phyloP scores from a whole-genome alignment of 53 echinoderm and acorn worm genomes.

The Temnopleurus reevesii region DNA sequence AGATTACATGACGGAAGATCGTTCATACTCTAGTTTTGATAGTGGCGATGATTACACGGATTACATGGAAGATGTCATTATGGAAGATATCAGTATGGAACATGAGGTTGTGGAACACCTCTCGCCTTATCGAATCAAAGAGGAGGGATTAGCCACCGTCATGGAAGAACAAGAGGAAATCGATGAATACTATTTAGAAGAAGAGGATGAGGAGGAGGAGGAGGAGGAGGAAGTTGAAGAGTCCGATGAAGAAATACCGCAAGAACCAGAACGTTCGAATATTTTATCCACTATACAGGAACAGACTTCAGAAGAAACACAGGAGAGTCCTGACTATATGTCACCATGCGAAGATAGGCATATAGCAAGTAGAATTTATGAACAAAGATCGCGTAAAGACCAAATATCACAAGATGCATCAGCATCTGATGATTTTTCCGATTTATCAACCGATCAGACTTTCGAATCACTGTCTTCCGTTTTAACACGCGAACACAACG shows the following conservation, averaged over 20 bases:
- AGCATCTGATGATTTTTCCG: slow-evolving; percentile 12
- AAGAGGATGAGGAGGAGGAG: slow-evolving; percentile 48
- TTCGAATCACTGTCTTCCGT: slow-evolving; percentile 57
- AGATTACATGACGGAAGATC: slow-evolving; percentile 58
- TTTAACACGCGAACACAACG: slow-evolving; percentile 47
- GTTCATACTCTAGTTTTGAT: slow-evolving; percentile 53
- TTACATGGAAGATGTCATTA: slow-evolving; percentile 49
- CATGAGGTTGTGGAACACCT: slow-evolving; percentile 58
- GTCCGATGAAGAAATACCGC: slow-evolving; percentile 25
- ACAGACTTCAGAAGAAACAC: slow-evolving; percentile 57
- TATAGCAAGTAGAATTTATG: not conserved
- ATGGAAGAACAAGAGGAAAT: slow-evolving; percentile 90
- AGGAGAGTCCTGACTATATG: slow-evolving; percentile 34
- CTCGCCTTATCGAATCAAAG: slow-evolving; percentile 60
- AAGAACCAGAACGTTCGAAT: slow-evolving; percentile 8
- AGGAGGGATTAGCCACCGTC: slow-evolving; percentile 83
- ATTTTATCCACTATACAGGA: slow-evolving; percentile 52
- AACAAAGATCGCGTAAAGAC: slow-evolving; percentile 44
- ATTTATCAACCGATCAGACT: slow-evolving; percentile 44
- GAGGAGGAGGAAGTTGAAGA: slow-evolving; percentile 64
- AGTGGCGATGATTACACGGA: slow-evolving; percentile 57
- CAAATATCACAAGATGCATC: slow-evolving; percentile 35
- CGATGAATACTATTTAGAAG: slow-evolving; percentile 51
- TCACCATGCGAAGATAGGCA: slow-evolving; percentile 43
- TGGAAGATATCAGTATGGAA: slow-evolving; percentile 51